phyloP scores from a whole-genome alignment of 2,797 vertebrate genomes.

The Amblyraja radiata region DNA sequence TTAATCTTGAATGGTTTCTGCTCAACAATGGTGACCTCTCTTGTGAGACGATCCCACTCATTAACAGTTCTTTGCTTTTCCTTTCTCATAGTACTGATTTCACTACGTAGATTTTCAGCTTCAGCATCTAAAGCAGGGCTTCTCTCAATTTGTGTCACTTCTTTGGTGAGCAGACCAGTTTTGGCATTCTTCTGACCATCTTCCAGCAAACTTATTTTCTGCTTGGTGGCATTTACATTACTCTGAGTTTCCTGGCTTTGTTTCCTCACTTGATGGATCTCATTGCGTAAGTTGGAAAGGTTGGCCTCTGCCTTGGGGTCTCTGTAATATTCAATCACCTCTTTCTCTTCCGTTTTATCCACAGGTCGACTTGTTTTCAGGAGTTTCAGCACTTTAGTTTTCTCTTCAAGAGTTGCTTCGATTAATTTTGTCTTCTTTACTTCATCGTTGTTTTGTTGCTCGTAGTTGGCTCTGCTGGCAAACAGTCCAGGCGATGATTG shows the following conservation, averaged over 20 bases:
- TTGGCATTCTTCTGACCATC: slow-evolving; percentile 56
- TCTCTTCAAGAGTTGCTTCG: slow-evolving; percentile 55
- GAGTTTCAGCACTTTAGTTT: slow-evolving; percentile 66
- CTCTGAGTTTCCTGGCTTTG: slow-evolving; percentile 59
- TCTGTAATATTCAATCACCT: slow-evolving; percentile 81
- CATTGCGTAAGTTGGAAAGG: slow-evolving; percentile 56
- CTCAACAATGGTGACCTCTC: slow-evolving; percentile 73
- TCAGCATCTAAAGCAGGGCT: slow-evolving; percentile 79
- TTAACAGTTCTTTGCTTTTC: slow-evolving; percentile 56
- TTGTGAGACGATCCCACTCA: slow-evolving; percentile 65
- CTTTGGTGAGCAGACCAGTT: slow-evolving; percentile 82
- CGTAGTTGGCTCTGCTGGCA: not conserved
- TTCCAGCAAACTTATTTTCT: slow-evolving; percentile 63
- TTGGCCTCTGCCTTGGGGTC: slow-evolving; percentile 76
- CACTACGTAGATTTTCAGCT: slow-evolving; percentile 62
- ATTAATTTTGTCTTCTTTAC: slow-evolving; percentile 66
- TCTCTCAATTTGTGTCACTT: slow-evolving; percentile 85
- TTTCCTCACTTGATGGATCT: slow-evolving; percentile 62
- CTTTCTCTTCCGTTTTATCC: slow-evolving; percentile 83
- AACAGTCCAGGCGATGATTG: slow-evolving; percentile 57
- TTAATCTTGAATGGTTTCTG: slow-evolving; percentile 70
- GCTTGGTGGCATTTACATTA: slow-evolving; percentile 62
- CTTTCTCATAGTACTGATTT: slow-evolving; percentile 62
- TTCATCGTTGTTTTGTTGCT: slow-evolving; percentile 40
- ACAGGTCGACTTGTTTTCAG: slow-evolving; percentile 77